Evolutionary conservation across 2,888 invertebrate genomes (phyloP).

Genomic region (Eledona agricola): DNA sequence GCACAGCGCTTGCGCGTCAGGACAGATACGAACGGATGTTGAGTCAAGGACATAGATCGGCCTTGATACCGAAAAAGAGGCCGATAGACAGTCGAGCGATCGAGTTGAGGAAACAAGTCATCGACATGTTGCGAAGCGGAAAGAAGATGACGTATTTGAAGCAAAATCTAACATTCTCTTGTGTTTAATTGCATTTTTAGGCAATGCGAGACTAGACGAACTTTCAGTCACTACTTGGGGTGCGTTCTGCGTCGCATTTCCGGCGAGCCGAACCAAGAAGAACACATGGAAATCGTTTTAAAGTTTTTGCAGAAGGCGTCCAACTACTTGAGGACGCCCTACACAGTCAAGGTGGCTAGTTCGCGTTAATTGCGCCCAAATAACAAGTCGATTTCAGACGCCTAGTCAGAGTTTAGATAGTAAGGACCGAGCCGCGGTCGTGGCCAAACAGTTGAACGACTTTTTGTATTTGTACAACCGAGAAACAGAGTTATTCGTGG

Average conservation of each 20-base stretch:
- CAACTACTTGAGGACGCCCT: slow-evolving; percentile 75
- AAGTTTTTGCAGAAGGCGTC: slow-evolving; percentile 81
- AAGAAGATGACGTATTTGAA: slow-evolving; percentile 70
- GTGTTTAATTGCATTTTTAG: slow-evolving; percentile 60
- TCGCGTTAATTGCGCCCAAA: not conserved
- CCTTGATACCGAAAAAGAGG: slow-evolving; percentile 58
- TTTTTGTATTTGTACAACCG: slow-evolving; percentile 84
- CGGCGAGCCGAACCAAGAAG: slow-evolving; percentile 65
- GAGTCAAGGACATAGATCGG: slow-evolving; percentile 57
- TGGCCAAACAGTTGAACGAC: slow-evolving; percentile 85
- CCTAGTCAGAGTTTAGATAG: slow-evolving; percentile 77
- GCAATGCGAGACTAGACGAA: slow-evolving; percentile 76
- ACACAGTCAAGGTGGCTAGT: slow-evolving; percentile 66
- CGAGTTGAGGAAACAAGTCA: slow-evolving; percentile 57
- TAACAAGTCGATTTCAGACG: slow-evolving; percentile 62
- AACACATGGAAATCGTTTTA: slow-evolving; percentile 74
- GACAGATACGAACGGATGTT: slow-evolving; percentile 61
- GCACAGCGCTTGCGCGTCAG: slow-evolving; percentile 49
- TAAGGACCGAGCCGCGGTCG: slow-evolving; percentile 84
- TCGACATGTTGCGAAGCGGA: slow-evolving; percentile 70
- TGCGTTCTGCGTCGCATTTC: slow-evolving; percentile 76
- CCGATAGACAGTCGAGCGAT: slow-evolving; percentile 56
- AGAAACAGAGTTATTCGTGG: slow-evolving; percentile 81
- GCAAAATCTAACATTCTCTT: not conserved
- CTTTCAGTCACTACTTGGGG: slow-evolving; percentile 80